phyloP scores from a whole-genome alignment of 1,140 invertebrate genomes.

The Neodiprion fabricii region DNA sequence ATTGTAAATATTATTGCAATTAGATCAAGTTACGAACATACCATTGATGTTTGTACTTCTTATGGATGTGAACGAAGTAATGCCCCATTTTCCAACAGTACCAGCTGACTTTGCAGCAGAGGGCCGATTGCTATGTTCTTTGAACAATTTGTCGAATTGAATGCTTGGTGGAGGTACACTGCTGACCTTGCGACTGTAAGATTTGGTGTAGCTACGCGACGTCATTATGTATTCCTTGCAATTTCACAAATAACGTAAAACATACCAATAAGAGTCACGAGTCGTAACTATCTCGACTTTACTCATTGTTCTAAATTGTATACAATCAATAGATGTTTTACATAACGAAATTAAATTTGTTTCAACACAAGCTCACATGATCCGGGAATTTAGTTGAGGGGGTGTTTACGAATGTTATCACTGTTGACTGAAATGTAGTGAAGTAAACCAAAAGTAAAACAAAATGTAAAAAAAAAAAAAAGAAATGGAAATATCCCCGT shows the following conservation, averaged over 20 bases:
- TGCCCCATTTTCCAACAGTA: conserved; percentile 91
- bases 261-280: conserved; percentile 41
- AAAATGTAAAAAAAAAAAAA: neutral
- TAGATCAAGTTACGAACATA: conserved; percentile 41
- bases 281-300: neutral
- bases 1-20: too few species aligned
- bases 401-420: neutral
- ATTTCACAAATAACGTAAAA: conserved; percentile 30
- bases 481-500: neutral
- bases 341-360: neutral
- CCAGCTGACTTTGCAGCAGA: conserved; percentile 87
- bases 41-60: conserved; percentile 77
- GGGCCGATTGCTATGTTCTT: conserved; percentile 87
- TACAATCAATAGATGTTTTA: neutral
- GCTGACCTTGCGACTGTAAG: conserved; percentile 61
- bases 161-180: conserved; percentile 66
- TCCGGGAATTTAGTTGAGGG: too few species aligned
- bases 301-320: neutral
- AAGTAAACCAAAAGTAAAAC: neutral
- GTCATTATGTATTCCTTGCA: conserved; percentile 52
- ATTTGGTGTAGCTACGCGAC: conserved; percentile 67
- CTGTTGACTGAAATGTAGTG: neutral
- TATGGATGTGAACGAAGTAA: conserved; percentile 90
- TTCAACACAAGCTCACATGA: neutral
- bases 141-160: conserved; percentile 79